Base-by-base conservation (phyloP, 2,888 invertebrate species). In the Acanthacorydalis orientalis region DNA sequence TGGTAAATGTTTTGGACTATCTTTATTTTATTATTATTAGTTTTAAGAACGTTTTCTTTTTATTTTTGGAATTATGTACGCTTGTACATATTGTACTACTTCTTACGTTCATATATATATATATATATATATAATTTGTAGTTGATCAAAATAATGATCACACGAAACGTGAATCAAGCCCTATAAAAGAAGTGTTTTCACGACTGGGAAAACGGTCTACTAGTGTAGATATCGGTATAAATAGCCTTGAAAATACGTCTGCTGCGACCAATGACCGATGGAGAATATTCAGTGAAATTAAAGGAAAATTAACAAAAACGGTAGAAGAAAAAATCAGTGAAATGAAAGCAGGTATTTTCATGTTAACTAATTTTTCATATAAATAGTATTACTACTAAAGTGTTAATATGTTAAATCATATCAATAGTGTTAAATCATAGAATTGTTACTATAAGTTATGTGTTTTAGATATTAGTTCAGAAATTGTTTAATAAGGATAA, bases 251-350 rank as follows among this genome's bases (percentile, higher is more conserved):
- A 39, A 31, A 52, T 34, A 48, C 54, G 14, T 61, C 61, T 53
- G 67, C 69, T 11, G 69, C 68, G 2, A 66, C 70, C 1, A 74
- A 75, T 51, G 82, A 81, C 63, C 76, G 79, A 7, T 83, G 83
- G 83, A 77, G 77, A 57, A 73, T 82, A 58, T 76, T 83, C 52
- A 75, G 77, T 51, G 82, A 82, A 53, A 76, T 83, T 48, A 80
- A 72, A 60, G 58, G 66, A 64, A 59, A 49, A 45, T 78, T 84
- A 51, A 77, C 82, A 37, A 83, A 83, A 60, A 83, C 82, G 35
- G 82, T 84, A 43, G 83, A 84, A 59, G 83, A 83, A 51, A 83
- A 81, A 66, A 69, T 83, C 49, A 79, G 77, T 9, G 76, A 77
- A 57, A 77, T 78, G 48, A 80, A 82, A 54, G 16, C 35, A 10